Conservation (phyloP, 2,113 vertebrate species). For the Budorcas taxicolor region DNA sequence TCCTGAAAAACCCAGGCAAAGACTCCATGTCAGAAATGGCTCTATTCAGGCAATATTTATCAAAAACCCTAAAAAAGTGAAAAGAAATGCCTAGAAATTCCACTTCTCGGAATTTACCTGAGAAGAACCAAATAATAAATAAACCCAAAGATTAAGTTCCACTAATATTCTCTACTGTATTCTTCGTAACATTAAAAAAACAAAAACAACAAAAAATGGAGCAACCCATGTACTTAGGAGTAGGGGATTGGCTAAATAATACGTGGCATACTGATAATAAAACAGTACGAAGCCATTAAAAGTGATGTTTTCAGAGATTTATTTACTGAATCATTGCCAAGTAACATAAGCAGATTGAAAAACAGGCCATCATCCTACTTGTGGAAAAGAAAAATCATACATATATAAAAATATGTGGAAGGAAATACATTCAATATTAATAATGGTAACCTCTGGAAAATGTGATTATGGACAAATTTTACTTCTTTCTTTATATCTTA, state of each 20-base stretch:
- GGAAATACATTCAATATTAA: not conserved
- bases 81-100: not conserved
- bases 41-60: not conserved
- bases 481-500: not conserved
- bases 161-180: not conserved
- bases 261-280: not conserved
- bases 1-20: conserved; percentile 21
- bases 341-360: not conserved
- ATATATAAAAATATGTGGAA: not conserved
- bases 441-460: not conserved
- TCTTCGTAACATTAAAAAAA: not conserved
- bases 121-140: not conserved
- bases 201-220: not conserved
- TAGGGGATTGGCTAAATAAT: not conserved
- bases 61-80: not conserved
- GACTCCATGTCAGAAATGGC: conserved; percentile 16
- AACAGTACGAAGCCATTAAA: not conserved
- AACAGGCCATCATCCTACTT: not conserved
- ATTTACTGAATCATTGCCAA: not conserved
- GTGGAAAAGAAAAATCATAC: not conserved
- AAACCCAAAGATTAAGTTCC: not conserved
- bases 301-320: not conserved
- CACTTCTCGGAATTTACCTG: not conserved
- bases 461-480: not conserved
- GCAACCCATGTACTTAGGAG: not conserved